phyloP scores from a whole-genome alignment of 2,797 vertebrate genomes.

The Fistularia tabacaria region DNA sequence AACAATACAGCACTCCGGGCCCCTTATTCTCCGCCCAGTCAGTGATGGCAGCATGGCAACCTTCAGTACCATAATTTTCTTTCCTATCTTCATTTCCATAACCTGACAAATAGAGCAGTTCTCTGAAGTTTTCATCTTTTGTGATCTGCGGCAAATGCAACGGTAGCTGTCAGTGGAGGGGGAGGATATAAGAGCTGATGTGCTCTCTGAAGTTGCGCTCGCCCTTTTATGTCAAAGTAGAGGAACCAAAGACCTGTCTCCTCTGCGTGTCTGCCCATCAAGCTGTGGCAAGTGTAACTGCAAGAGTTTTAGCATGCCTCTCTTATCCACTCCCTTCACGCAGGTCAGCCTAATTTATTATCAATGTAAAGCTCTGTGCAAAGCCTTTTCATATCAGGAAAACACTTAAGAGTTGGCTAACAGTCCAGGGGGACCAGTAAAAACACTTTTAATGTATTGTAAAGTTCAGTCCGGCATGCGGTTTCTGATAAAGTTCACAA shows the following conservation, averaged over 20 bases:
- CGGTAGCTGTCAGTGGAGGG: slow-evolving; percentile 39
- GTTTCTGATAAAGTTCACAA: slow-evolving; percentile 24
- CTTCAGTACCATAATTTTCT: slow-evolving; percentile 27
- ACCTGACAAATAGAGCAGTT: slow-evolving; percentile 47
- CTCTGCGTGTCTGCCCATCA: slow-evolving; percentile 17
- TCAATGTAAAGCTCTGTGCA: slow-evolving; percentile 50
- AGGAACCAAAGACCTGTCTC: slow-evolving; percentile 51
- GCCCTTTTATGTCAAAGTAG: slow-evolving; percentile 55
- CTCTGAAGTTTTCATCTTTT: slow-evolving; percentile 52
- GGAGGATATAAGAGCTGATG: slow-evolving; percentile 41
- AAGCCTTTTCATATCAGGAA: slow-evolving; percentile 61
- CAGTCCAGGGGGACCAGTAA: slow-evolving; percentile 2
- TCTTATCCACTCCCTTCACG: slow-evolving; percentile 51
- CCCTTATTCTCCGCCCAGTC: slow-evolving; percentile 32
- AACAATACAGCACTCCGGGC: slow-evolving; percentile 21
- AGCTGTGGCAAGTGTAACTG: slow-evolving; percentile 37
- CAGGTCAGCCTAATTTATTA: slow-evolving; percentile 63
- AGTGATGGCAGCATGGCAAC: slow-evolving; percentile 22
- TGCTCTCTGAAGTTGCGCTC: slow-evolving; percentile 46
- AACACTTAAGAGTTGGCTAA: slow-evolving; percentile 55
- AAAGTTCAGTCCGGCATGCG: slow-evolving; percentile 48
- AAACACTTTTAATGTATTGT: slow-evolving; percentile 13
- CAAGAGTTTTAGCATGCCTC: slow-evolving; percentile 33
- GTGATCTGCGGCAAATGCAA: slow-evolving; percentile 54
- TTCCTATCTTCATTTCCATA: slow-evolving; percentile 43